Conservation (phyloP, 2,113 vertebrate species). For the Synchiropus splendidus region DNA sequence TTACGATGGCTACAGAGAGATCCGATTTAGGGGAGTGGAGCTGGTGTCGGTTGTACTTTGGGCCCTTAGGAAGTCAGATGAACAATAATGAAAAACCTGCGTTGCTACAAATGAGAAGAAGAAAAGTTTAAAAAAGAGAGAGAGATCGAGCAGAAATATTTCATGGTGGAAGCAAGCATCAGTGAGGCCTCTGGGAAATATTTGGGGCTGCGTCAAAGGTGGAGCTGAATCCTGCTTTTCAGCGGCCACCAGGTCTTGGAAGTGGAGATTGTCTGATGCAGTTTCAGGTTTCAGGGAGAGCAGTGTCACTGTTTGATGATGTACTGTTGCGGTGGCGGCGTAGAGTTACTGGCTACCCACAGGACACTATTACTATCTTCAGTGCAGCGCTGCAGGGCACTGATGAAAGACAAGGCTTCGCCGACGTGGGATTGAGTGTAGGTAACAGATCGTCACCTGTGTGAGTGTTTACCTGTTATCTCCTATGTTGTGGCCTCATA, state of each 20-base stretch:
- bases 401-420: constrained; percentile 49
- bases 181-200: constrained; percentile 12
- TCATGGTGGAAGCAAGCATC: constrained; percentile 9
- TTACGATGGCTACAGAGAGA: no score
- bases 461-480: constrained; percentile 2
- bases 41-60: no score
- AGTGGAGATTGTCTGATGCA: constrained; percentile 37
- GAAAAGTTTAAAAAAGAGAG: constrained; percentile 13
- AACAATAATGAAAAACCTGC: constrained; percentile 15
- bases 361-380: constrained; percentile 47
- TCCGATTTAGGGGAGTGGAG: no score
- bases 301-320: constrained; percentile 48
- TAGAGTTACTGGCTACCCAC: constrained; percentile 53
- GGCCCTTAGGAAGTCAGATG: no score
- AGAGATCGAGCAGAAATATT: constrained; percentile 9
- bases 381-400: constrained; percentile 39
- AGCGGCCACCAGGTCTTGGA: constrained; percentile 24
- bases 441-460: constrained; percentile 7
- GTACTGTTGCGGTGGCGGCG: constrained; percentile 22
- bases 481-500: no score
- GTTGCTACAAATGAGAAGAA: constrained; percentile 13
- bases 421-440: constrained; percentile 9
- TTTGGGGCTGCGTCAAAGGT: constrained; percentile 7
- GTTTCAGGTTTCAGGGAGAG: constrained; percentile 45
- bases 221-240: constrained; percentile 22